Conservation (phyloP, 2,888 invertebrate genomes). For the Plusia festucae region DNA sequence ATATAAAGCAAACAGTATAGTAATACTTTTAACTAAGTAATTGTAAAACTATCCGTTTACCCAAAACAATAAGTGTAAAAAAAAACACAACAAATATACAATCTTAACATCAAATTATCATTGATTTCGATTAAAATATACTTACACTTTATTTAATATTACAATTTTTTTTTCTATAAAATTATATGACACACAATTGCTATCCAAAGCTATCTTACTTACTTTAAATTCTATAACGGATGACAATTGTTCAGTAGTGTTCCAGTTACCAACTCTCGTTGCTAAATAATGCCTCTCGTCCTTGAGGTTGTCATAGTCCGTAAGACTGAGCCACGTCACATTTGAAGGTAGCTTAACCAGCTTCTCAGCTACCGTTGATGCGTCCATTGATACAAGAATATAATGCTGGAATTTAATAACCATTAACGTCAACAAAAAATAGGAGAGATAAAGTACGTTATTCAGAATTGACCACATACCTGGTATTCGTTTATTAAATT, state of each 20-base stretch:
- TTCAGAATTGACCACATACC: slow-evolving; percentile 61
- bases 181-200: not conserved
- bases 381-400: slow-evolving; percentile 78
- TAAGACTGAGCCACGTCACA: slow-evolving; percentile 82
- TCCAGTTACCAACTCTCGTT: slow-evolving; percentile 78
- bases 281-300: slow-evolving; percentile 72
- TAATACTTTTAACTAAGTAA: too few species aligned
- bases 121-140: too few species aligned
- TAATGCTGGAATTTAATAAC: slow-evolving; percentile 74
- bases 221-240: slow-evolving; percentile 76
- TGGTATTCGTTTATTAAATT: slow-evolving; percentile 79
- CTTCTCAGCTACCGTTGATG: slow-evolving; percentile 72
- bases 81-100: too few species aligned
- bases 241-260: slow-evolving; percentile 58
- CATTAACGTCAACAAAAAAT: not conserved
- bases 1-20: too few species aligned
- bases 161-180: too few species aligned
- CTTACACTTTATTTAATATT: too few species aligned
- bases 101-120: too few species aligned
- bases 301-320: slow-evolving; percentile 74
- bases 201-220: slow-evolving; percentile 27
- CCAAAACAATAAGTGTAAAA: too few species aligned
- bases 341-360: slow-evolving; percentile 73
- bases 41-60: too few species aligned
- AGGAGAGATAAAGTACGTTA: not conserved